Evolutionary conservation across 2,797 vertebrate genomes (phyloP).

Genomic region (Capromys pilorides): DNA sequence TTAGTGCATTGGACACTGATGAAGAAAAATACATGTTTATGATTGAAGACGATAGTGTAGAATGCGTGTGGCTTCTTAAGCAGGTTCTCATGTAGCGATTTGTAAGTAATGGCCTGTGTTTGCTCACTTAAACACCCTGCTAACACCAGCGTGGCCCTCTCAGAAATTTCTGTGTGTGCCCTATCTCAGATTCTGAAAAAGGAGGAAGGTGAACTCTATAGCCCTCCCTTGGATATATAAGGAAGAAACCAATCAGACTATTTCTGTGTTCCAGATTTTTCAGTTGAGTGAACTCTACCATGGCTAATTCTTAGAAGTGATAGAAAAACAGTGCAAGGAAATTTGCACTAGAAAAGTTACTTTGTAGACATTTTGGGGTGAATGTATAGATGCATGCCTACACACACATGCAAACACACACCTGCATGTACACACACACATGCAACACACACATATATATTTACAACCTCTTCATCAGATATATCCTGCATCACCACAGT

Average conservation of each 20-base stretch:
- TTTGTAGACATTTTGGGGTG: not conserved
- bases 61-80: not conserved
- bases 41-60: not conserved
- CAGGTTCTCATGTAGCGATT: not conserved
- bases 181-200: conserved; percentile 18
- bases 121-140: not conserved
- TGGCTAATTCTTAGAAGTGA: not conserved
- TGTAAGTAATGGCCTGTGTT: not conserved
- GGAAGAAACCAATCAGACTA: not conserved
- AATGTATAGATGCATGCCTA: not conserved
- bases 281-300: not conserved
- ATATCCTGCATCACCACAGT: not conserved
- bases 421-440: not conserved
- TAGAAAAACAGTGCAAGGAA: not conserved
- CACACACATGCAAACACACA: not conserved
- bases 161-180: not conserved
- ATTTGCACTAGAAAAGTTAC: not conserved
- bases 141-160: not conserved
- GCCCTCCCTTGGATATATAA: not conserved
- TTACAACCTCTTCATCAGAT: not conserved
- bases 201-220: not conserved
- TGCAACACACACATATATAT: not conserved
- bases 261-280: not conserved
- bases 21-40: not conserved
- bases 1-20: not conserved